These are phyloP conservation scores for Urocynchramus pylzowi DNA, from an alignment of 2,113 vertebrate species.

Conservation along the genomic window DNA sequence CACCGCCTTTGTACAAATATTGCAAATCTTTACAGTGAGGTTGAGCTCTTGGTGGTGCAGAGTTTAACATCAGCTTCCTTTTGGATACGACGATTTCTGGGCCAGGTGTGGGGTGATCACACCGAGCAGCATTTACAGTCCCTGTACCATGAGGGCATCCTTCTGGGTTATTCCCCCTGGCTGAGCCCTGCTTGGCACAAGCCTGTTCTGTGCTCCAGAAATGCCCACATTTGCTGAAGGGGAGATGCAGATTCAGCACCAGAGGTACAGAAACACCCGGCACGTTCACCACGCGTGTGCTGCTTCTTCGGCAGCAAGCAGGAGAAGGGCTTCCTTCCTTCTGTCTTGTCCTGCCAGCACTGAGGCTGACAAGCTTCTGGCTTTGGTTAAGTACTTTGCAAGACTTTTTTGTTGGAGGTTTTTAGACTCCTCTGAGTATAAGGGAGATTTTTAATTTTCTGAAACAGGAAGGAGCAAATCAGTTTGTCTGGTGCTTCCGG, in stretches of 20 bases:
- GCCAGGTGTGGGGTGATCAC: background rate
- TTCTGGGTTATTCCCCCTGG: rapidly evolving
- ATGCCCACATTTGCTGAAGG: background rate
- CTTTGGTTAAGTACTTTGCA: conserved; percentile 73
- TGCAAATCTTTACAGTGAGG: background rate
- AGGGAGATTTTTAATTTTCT: conserved; percentile 77
- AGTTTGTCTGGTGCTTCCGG: conserved; percentile 70
- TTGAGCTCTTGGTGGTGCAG: background rate
- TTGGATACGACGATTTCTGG: rapidly evolving
- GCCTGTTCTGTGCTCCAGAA: background rate
- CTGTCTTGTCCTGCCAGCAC: conserved; percentile 53
- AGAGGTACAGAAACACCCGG: background rate
- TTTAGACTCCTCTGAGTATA: conserved; percentile 72
- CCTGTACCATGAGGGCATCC: background rate
- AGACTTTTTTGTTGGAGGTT: conserved; percentile 62
- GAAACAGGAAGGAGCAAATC: conserved; percentile 77
- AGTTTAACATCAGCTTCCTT: background rate
- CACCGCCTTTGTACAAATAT: background rate
- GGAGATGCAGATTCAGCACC: background rate
- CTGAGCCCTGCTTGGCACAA: background rate
- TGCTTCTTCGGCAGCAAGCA: background rate
- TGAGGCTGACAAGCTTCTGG: conserved; percentile 69
- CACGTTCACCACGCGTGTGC: background rate
- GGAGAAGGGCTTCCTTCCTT: background rate
- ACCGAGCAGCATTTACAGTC: background rate